Evolutionary conservation across 53 echinoderm and acorn worm genomes (phyloP).

Genomic region (Glandiceps talaboti): DNA sequence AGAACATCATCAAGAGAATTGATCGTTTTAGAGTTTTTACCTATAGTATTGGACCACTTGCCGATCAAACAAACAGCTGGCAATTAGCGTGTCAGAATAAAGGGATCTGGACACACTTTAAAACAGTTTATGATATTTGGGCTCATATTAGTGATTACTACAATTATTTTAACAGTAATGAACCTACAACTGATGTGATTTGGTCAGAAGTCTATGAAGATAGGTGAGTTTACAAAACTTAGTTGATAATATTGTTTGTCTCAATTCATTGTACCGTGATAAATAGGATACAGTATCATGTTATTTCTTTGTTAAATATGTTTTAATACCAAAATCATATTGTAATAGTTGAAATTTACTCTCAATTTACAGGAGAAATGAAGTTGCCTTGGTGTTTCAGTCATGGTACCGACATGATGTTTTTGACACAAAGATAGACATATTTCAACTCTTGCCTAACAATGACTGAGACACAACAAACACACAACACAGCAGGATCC

Average conservation of each 20-base stretch:
- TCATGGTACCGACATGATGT: too few relatives aligned
- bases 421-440: too few relatives aligned
- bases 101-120: background rate
- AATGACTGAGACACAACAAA: too few relatives aligned
- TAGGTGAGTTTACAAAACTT: background rate
- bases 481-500: too few relatives aligned
- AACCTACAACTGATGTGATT: background rate
- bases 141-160: background rate
- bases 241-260: background rate
- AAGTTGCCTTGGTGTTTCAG: too few relatives aligned
- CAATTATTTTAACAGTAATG: background rate
- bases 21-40: background rate
- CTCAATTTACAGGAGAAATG: too few relatives aligned
- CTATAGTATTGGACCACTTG: background rate
- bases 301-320: too few relatives aligned
- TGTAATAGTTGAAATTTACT: too few relatives aligned
- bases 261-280: background rate
- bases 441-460: too few relatives aligned
- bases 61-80: background rate
- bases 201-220: background rate
- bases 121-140: background rate
- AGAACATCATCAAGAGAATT: background rate
- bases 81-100: background rate
- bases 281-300: background rate
- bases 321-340: too few relatives aligned